These are phyloP conservation scores for Drosophila pseudoananassae DNA, from an alignment of 1,140 invertebrate species.

Conservation along the genomic window DNA sequence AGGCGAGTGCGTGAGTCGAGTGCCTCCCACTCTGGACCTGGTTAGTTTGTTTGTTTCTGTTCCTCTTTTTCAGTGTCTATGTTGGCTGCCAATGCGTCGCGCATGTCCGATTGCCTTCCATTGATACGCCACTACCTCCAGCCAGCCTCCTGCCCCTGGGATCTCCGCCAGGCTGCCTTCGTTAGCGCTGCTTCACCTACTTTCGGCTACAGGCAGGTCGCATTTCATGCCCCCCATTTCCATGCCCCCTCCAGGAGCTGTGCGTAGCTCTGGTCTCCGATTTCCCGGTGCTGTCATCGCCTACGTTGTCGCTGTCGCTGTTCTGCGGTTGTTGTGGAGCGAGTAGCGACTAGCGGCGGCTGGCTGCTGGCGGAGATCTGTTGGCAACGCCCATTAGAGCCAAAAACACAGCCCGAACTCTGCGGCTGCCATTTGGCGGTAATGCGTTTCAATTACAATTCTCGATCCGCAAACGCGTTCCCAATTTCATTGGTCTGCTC, in stretches of 20 bases:
- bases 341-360: neutral
- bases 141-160: neutral
- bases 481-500: conserved; percentile 66
- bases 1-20: conserved; percentile 51
- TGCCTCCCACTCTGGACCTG: conserved; percentile 53
- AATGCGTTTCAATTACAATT: conserved; percentile 78
- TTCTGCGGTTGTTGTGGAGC: conserved; percentile 25
- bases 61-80: conserved; percentile 4
- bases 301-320: conserved; percentile 58
- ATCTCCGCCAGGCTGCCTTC: conserved; percentile 13
- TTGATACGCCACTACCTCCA: conserved; percentile 52
- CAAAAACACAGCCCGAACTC: conserved; percentile 37
- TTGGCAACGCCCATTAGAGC: conserved; percentile 69
- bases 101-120: conserved; percentile 73
- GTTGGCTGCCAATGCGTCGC: conserved; percentile 73
- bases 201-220: conserved; percentile 61
- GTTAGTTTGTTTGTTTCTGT: conserved; percentile 33
- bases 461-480: conserved; percentile 36
- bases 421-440: conserved; percentile 55
- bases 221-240: neutral
- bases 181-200: conserved; percentile 71
- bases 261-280: conserved; percentile 47
- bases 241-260: conserved; percentile 6
- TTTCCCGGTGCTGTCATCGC: conserved; percentile 72
- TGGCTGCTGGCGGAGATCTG: conserved; percentile 33